Percentiles rank a stretch among this genome's conserved stretches.
Evolutionary conservation across 2,888 invertebrate genomes (phyloP).

Genomic region (Aporophyla nigra): DNA sequence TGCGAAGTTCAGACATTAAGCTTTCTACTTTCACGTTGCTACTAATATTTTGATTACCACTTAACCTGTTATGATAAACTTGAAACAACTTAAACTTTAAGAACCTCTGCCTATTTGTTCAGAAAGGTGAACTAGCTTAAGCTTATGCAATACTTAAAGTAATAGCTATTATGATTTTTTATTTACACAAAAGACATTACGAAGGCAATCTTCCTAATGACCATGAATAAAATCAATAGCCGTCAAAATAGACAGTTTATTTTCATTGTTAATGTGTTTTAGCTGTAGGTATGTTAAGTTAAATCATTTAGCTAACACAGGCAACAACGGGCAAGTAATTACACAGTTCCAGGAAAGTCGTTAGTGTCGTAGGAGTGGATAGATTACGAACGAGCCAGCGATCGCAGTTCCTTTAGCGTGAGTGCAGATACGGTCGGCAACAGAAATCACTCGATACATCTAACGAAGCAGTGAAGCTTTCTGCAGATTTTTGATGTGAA

Average conservation of each 20-base stretch:
- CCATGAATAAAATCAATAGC: constrained; percentile 38
- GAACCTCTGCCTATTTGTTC: background rate
- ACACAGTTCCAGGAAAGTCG: constrained; percentile 59
- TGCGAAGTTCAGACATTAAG: constrained; percentile 78
- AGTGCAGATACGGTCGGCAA: constrained; percentile 16
- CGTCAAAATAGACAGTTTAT: constrained; percentile 31
- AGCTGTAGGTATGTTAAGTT: constrained; percentile 20
- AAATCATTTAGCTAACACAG: constrained; percentile 45
- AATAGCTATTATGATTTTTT: background rate
- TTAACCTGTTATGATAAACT: constrained; percentile 62
- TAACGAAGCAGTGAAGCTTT: background rate
- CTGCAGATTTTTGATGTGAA: background rate
- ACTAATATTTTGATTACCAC: constrained; percentile 72
- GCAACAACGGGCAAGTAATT: constrained; percentile 50
- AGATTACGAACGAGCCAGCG: constrained; percentile 45
- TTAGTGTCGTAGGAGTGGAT: constrained; percentile 56
- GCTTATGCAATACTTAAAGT: background rate
- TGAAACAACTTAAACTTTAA: background rate
- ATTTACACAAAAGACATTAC: constrained; percentile 13
- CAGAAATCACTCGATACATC: constrained; percentile 8
- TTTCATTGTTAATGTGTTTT: constrained; percentile 34
- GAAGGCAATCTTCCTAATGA: constrained; percentile 9
- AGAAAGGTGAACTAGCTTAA: background rate
- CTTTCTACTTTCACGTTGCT: constrained; percentile 74
- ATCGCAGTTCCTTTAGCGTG: constrained; percentile 52